Evolutionary conservation across 2,797 vertebrate genomes (phyloP).

Genomic region (Rhadinocentrus ornatus): DNA sequence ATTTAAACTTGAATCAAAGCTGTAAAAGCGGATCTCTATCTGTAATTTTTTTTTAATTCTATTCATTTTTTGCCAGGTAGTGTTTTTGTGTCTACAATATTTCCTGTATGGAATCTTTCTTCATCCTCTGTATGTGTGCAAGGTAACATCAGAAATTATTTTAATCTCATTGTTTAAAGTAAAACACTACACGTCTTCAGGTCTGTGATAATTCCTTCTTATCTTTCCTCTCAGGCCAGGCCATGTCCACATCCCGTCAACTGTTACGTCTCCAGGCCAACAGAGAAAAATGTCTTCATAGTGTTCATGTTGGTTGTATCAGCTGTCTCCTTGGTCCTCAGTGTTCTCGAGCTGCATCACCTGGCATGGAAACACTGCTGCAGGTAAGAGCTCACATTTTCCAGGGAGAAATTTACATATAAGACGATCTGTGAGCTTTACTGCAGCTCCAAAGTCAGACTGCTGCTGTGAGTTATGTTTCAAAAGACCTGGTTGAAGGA

Average conservation of each 20-base stretch:
- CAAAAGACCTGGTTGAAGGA: fast-evolving
- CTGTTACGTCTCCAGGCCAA: conserved; percentile 97
- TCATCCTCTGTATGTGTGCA: conserved; percentile 88
- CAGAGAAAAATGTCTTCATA: conserved; percentile 98
- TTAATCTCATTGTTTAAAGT: fast-evolving
- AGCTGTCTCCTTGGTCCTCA: conserved; percentile 90
- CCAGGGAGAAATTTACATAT: background rate
- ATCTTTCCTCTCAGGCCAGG: conserved; percentile 67
- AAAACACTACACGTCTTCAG: background rate
- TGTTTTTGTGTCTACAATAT: conserved; percentile 93
- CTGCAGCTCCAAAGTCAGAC: background rate
- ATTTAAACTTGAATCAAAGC: fast-evolving
- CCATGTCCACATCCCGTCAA: conserved; percentile 94
- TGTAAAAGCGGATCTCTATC: background rate
- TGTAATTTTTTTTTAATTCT: fast-evolving
- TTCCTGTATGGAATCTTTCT: conserved; percentile 93
- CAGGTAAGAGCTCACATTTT: conserved; percentile 48
- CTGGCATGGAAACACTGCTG: conserved; percentile 92
- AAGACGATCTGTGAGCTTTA: background rate
- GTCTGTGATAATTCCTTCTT: fast-evolving
- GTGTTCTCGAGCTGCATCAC: conserved; percentile 90
- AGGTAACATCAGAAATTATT: conserved; percentile 39
- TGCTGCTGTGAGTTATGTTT: background rate
- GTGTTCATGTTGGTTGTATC: conserved; percentile 95
- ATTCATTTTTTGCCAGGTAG: conserved; percentile 71